Percentiles rank a stretch among this genome's conserved stretches.
Evolutionary conservation across 2,888 invertebrate genomes (phyloP).

Genomic region (Macaria liturata): DNA sequence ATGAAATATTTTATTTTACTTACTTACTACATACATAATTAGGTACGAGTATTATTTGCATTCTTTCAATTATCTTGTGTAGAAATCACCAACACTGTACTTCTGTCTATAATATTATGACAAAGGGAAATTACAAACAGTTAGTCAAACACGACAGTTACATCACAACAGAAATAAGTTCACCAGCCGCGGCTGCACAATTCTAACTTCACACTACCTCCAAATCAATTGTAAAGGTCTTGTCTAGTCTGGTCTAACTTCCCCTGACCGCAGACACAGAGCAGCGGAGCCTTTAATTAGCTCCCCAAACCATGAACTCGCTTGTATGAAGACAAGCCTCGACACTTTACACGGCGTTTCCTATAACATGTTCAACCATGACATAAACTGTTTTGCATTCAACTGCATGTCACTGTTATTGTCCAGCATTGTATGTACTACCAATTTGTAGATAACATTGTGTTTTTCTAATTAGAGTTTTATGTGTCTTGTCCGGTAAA

Average conservation of each 20-base stretch:
- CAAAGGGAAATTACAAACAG: too few species aligned
- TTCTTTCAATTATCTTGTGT: too few species aligned
- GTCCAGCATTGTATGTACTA: slow-evolving; percentile 62
- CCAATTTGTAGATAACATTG: slow-evolving; percentile 8
- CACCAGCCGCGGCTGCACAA: slow-evolving; percentile 6
- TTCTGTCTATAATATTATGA: too few species aligned
- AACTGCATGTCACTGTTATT: slow-evolving; percentile 75
- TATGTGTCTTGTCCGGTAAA: slow-evolving; percentile 20
- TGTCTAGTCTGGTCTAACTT: slow-evolving; percentile 21
- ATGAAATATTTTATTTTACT: too few species aligned
- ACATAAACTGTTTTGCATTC: slow-evolving; percentile 77
- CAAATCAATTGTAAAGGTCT: slow-evolving; percentile 16
- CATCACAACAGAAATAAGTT: slow-evolving; percentile 6
- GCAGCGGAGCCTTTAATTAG: slow-evolving; percentile 33
- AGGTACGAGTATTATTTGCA: too few species aligned
- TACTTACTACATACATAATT: too few species aligned
- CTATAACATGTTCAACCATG: slow-evolving; percentile 71
- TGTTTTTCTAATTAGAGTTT: slow-evolving; percentile 22
- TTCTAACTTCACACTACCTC: slow-evolving; percentile 14
- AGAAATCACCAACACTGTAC: too few species aligned
- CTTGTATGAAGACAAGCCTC: slow-evolving; percentile 29
- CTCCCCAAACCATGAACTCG: slow-evolving; percentile 27
- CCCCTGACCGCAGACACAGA: slow-evolving; percentile 19
- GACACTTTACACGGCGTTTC: slow-evolving; percentile 58
- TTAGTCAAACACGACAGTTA: not conserved